These are phyloP conservation scores for Chlorops oryzae DNA, from an alignment of 1,140 invertebrate genomes.

Conservation along the genomic window DNA sequence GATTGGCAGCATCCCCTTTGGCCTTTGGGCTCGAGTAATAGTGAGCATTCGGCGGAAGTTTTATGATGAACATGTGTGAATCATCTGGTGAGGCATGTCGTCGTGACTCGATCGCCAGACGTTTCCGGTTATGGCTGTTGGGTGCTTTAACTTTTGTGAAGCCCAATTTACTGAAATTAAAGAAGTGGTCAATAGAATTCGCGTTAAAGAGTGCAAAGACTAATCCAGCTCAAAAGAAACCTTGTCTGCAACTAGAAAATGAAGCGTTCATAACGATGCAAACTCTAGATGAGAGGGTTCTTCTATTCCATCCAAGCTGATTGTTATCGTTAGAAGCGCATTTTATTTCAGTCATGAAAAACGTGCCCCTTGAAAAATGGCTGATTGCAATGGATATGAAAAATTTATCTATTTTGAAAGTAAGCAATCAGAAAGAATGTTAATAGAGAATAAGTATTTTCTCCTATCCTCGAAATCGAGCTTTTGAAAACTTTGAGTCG, in stretches of 20 bases:
- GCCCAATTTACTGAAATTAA: constrained; percentile 50
- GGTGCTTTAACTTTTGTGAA: constrained; percentile 54
- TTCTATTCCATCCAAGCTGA: background rate
- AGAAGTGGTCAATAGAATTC: too few species aligned
- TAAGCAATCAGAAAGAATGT: too few species aligned
- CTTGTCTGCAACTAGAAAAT: background rate
- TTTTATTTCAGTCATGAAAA: constrained; percentile 2
- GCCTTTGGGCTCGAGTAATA: constrained; percentile 63
- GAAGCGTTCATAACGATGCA: background rate
- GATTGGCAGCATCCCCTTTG: constrained; percentile 27
- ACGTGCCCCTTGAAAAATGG: too few species aligned
- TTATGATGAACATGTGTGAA: constrained; percentile 76
- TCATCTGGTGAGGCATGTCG: constrained; percentile 61
- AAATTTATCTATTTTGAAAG: too few species aligned
- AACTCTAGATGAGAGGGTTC: background rate
- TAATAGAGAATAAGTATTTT: too few species aligned
- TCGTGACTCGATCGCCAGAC: constrained; percentile 64
- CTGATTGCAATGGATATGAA: too few species aligned
- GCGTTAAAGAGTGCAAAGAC: background rate
- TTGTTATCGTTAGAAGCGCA: too few species aligned
- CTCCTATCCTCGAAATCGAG: too few species aligned
- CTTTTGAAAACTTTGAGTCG: too few species aligned
- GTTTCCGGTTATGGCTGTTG: constrained; percentile 61
- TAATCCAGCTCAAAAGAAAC: background rate
- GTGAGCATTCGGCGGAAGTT: constrained; percentile 69